Conservation (phyloP, 2,113 vertebrate genomes). For the Solenodon paradoxus region DNA sequence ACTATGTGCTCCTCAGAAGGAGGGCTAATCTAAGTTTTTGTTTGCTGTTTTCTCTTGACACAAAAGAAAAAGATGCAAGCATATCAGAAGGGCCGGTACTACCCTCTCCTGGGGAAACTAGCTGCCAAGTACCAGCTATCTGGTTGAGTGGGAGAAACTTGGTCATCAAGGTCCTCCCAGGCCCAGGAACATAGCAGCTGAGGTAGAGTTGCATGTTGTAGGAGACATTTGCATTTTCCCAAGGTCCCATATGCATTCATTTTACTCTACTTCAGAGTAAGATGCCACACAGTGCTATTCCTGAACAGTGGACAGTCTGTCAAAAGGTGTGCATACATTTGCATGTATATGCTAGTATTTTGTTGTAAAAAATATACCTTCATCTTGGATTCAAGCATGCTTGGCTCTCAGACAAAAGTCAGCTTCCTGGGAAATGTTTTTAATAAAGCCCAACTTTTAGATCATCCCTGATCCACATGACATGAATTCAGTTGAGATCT, state of each 20-base stretch:
- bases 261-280: background rate
- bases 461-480: background rate
- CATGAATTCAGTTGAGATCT: background rate
- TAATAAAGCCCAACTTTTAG: background rate
- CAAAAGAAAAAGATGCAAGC: background rate
- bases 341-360: background rate
- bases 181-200: background rate
- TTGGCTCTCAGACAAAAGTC: background rate
- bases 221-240: background rate
- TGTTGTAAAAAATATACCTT: constrained; percentile 4
- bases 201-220: background rate
- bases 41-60: background rate
- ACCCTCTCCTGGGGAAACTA: background rate
- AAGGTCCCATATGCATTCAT: background rate
- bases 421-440: background rate
- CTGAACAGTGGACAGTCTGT: background rate
- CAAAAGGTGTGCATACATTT: background rate
- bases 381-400: background rate
- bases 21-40: background rate
- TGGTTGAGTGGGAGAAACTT: background rate
- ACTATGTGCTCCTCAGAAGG: background rate
- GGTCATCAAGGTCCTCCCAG: background rate
- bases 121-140: background rate
- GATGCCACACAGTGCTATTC: background rate
- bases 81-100: background rate